Conservation (phyloP, 2,113 vertebrate species). For the Pitta sordida region DNA sequence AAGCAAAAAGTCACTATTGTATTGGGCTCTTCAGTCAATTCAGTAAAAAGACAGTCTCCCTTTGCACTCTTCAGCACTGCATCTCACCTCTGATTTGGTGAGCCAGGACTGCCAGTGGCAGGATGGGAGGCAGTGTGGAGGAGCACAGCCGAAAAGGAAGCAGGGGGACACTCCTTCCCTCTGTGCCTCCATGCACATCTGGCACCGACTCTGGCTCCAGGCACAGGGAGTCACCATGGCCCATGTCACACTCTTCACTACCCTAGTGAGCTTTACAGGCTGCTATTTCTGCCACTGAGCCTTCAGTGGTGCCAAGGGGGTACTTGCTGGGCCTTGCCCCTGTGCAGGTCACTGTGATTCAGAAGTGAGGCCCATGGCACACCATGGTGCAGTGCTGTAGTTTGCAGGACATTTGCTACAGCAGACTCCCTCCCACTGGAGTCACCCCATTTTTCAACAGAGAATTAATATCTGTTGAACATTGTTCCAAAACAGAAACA, state of each 20-base stretch:
- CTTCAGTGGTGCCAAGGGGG: neutral
- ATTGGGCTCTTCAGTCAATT: neutral
- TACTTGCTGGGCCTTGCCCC: neutral
- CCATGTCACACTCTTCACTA: neutral
- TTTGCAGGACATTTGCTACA: neutral
- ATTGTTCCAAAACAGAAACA: neutral
- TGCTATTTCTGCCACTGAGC: neutral
- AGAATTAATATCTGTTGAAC: neutral
- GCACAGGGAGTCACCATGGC: neutral
- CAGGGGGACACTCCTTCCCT: neutral
- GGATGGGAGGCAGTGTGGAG: accelerated
- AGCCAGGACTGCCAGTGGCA: neutral
- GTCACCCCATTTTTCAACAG: neutral
- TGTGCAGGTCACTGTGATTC: neutral
- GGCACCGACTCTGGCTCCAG: neutral
- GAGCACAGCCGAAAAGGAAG: neutral
- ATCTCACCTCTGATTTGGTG: neutral
- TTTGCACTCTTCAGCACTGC: neutral
- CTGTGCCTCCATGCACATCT: too few species aligned
- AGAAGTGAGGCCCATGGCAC: neutral
- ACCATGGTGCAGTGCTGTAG: neutral
- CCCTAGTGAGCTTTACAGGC: neutral
- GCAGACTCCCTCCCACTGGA: neutral
- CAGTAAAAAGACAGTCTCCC: neutral
- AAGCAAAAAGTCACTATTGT: neutral